Evolutionary conservation across 2,888 invertebrate species (phyloP), one percentile per base, ranked within the genome.

Genomic region (Hipparchia semele): DNA sequence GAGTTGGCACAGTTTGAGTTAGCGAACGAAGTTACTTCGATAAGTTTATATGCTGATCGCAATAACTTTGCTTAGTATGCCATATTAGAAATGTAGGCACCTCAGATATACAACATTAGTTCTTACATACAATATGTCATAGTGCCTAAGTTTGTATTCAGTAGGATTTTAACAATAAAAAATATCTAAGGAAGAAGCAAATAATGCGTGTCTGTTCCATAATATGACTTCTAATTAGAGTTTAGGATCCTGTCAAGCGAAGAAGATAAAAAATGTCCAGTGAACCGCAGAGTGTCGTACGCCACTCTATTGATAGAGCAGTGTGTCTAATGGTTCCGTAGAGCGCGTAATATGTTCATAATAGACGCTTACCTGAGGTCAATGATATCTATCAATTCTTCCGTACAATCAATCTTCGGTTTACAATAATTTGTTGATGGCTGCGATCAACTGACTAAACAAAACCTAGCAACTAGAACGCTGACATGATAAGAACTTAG

Each of bases 291-390:
- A 78, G 77, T 81, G 85, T 87, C 87, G 84, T 82, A 85, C 84
- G 86, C 85, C 84, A 76, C 74, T 80, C 80, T 75, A 86, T 86
- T 86, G 81, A 84, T 78, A 76, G 75, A 77, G 77, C 75, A 84
- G 85, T 88, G 90, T 91, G 86, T 83, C 92, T 78, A 89, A 90
- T 79, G 73, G 82, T 69, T 71, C 86, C 86, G 78, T 81, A 77
- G 86, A 89, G 79, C 91, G 87, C 75, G 77, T 89, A 91, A 91
- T 87, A 79, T 80, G 81, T 79, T 80, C 76, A 82, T 84, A 87
- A 82, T 78, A 82, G 83, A 80, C 6, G 6, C n/a, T 56, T 56
- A 56, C 13, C n/a, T 56, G n/a, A 56, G 13, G 60, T 12, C 13
- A 13, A 23, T 58, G 83, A 23, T n/a, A 62, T n/a, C 46, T 46